A percentile compares a stretch with the other conserved stretches of the same genome.
These are phyloP conservation scores for Natator depressus DNA, from an alignment of 2,113 vertebrate species.

Conservation along the genomic window DNA sequence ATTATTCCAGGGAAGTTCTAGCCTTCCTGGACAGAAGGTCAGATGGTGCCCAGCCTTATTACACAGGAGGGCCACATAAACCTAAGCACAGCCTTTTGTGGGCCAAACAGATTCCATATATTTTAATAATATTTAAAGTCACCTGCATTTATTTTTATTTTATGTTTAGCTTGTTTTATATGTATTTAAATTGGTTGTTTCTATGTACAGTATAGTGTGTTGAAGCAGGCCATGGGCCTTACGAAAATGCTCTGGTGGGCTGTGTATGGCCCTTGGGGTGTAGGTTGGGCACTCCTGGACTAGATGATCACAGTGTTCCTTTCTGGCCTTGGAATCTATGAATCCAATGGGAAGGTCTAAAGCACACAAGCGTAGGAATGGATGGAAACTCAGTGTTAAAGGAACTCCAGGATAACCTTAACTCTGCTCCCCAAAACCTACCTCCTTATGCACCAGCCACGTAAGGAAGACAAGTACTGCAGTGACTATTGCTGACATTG, in stretches of 20 bases:
- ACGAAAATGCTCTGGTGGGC: neutral
- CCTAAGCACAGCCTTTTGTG: neutral
- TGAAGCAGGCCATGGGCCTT: neutral
- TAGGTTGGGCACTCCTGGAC: neutral
- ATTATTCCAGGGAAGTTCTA: neutral
- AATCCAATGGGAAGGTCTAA: neutral
- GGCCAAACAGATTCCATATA: neutral
- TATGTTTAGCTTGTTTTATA: neutral
- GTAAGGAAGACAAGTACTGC: rapidly evolving
- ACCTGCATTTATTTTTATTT: neutral
- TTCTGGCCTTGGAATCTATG: neutral
- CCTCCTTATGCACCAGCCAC: neutral
- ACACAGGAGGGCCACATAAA: neutral
- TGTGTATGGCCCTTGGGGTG: neutral
- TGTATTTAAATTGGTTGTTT: neutral
- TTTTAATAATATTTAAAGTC: neutral
- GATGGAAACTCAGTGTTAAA: neutral
- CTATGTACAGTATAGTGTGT: neutral
- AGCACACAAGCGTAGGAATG: neutral
- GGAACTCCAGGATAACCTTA: neutral
- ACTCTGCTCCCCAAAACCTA: neutral
- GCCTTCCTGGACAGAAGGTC: neutral
- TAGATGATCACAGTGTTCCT: neutral
- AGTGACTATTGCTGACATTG: neutral
- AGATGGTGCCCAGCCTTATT: neutral